A percentile compares a stretch with the other conserved stretches of the same genome.
Evolutionary conservation across 2,888 invertebrate species (phyloP).

Genomic region (Lochmaea capreae): DNA sequence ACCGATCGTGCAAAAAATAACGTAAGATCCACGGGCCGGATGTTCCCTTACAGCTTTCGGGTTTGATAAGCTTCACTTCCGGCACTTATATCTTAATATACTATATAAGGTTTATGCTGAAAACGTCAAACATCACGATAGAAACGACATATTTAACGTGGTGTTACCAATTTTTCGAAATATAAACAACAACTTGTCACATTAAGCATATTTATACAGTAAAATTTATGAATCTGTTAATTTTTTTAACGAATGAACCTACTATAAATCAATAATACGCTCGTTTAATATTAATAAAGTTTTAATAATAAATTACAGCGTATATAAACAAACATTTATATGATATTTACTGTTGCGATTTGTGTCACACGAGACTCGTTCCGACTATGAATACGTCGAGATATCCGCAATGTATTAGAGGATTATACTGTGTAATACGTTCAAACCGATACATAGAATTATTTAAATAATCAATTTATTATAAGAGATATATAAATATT

Average conservation of each 20-base stretch:
- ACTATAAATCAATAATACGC: slow-evolving; percentile 2
- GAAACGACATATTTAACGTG: too few species aligned
- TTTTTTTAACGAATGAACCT: neutral
- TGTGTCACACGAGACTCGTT: neutral
- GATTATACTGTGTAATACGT: neutral
- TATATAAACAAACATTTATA: slow-evolving; percentile 4
- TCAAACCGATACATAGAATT: neutral
- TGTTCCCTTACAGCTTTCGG: too few species aligned
- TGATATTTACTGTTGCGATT: neutral
- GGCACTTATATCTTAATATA: too few species aligned
- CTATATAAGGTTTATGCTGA: too few species aligned
- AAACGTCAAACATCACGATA: too few species aligned
- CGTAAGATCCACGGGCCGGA: too few species aligned
- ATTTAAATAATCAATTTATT: neutral
- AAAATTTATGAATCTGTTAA: neutral
- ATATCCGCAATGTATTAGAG: slow-evolving; percentile 10
- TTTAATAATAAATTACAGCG: neutral
- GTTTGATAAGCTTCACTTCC: too few species aligned
- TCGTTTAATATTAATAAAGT: neutral
- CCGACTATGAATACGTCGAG: slow-evolving; percentile 6
- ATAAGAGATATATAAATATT: neutral
- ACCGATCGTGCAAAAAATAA: too few species aligned
- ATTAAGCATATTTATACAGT: slow-evolving; percentile 1
- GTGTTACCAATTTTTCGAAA: neutral
- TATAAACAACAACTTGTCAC: neutral